phyloP scores from a whole-genome alignment of 2,113 vertebrate species.

The Pogonocichla stellata region DNA sequence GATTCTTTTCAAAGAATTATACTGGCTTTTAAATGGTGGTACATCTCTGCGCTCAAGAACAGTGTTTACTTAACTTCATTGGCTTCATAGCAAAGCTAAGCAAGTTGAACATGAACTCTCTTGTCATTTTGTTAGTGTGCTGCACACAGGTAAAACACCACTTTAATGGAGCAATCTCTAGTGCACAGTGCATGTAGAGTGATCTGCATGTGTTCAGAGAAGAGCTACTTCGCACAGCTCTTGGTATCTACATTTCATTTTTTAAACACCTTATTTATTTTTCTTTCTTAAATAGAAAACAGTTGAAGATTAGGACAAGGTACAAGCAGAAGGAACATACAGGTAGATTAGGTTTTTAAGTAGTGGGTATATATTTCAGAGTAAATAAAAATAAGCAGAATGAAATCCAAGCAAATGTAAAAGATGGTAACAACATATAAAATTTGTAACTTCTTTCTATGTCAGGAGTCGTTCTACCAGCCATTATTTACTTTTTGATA shows the following conservation, averaged over 20 bases:
- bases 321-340: neutral
- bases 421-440: neutral
- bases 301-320: neutral
- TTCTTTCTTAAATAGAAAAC: neutral
- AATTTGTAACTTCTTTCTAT: neutral
- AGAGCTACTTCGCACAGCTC: neutral
- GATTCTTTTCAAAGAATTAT: neutral
- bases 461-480: neutral
- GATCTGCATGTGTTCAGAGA: neutral
- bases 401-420: neutral
- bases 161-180: neutral
- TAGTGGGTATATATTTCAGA: neutral
- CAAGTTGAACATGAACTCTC: neutral
- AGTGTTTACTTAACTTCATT: neutral
- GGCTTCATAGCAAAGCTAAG: neutral
- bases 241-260: neutral
- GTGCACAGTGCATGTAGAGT: neutral
- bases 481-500: neutral
- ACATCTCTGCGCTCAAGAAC: neutral
- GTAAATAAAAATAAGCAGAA: neutral
- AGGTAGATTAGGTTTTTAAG: neutral
- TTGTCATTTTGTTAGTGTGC: neutral
- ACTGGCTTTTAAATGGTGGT: neutral
- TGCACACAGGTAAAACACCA: neutral
- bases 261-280: neutral